Evolutionary conservation across 23 tunicate species (phyloP).

Genomic region (Corella eumyota): DNA sequence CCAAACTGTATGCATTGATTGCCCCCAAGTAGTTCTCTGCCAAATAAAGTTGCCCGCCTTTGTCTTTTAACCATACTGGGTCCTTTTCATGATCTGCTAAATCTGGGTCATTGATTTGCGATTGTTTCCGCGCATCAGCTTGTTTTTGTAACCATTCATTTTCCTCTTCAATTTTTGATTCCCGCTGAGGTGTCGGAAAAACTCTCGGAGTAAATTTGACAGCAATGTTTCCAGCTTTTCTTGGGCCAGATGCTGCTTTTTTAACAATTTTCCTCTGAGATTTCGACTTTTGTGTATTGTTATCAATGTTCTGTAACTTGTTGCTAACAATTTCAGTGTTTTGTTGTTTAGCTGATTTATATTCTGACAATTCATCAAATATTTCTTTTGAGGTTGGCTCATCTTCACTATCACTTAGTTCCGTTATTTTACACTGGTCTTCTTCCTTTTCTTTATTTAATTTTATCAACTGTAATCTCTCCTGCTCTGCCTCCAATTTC

Average conservation of each 20-base stretch:
- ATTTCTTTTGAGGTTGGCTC: not conserved
- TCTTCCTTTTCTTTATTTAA: constrained; percentile 8
- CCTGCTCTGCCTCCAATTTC: constrained; percentile 43
- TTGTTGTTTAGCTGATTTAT: not conserved
- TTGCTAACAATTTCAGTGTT: no score
- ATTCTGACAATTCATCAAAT: constrained; percentile 1
- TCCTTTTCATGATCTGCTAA: constrained; percentile 87
- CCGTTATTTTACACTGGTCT: constrained; percentile 4
- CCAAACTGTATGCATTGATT: constrained; percentile 79
- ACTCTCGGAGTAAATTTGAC: constrained; percentile 76
- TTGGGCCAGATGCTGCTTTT: constrained; percentile 23
- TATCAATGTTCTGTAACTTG: no score
- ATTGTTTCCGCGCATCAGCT: constrained; percentile 72
- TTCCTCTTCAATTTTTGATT: constrained; percentile 83
- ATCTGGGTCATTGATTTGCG: constrained; percentile 55
- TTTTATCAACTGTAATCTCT: constrained; percentile 10
- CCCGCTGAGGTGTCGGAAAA: constrained; percentile 96
- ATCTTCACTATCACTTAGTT: constrained; percentile 10
- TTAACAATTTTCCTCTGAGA: constrained; percentile 2
- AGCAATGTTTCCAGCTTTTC: constrained; percentile 60
- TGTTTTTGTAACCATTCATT: constrained; percentile 95
- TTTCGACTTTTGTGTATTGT: no score
- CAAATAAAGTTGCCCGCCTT: constrained; percentile 58
- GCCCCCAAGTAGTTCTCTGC: constrained; percentile 61
- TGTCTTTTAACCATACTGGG: constrained; percentile 88